Evolutionary conservation across 2,888 invertebrate genomes (phyloP), one percentile per base, ranked within the genome.

Genomic region (Oeneis ivallda): DNA sequence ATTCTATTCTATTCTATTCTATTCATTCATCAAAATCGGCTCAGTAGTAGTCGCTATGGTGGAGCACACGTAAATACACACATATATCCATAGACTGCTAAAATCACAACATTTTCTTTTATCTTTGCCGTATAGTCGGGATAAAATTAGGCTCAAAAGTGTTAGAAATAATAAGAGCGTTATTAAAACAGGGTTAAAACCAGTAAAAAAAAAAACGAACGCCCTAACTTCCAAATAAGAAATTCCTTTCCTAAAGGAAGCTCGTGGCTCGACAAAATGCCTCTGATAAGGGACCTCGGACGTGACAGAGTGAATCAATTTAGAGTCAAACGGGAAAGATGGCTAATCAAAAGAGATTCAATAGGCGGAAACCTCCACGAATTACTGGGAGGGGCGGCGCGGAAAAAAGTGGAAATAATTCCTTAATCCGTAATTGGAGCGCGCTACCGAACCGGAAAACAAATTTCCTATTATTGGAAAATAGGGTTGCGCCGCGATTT

Each of bases 401-500:
- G 74, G 74, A 81, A 87, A 83, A 92, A 90, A 89, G 89, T 91
- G 90, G 90, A 91, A 91, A 91, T 91, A 92, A 92, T 92, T 91
- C 87, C 84, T 89, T 92, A 92, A 92, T 92, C 87, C 87, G 90
- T 90, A 92, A 89, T 90, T 89, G 90, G 85, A 84, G 80, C 86
- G 82, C 86, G 91, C 90, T 86, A 92, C 89, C 92, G 92, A 92
- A 92, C 92, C 92, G 92, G 92, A 92, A 92, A 89, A 91, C 91
- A 91, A 92, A 92, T 92, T 92, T 90, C 87, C 92, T 85, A 91
- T 91, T 89, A 92, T 88, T 89, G 85, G 76, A 64, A 64, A 61
- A 15, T 76, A 89, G 87, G 88, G 89, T 66, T 88, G 86, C 32
- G 59, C 50, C 9, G 10, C 13, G 32, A 19, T 17, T 43, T 53